These are phyloP conservation scores for Maniola jurtina DNA, from an alignment of 1,140 invertebrate genomes.

Conservation along the genomic window DNA sequence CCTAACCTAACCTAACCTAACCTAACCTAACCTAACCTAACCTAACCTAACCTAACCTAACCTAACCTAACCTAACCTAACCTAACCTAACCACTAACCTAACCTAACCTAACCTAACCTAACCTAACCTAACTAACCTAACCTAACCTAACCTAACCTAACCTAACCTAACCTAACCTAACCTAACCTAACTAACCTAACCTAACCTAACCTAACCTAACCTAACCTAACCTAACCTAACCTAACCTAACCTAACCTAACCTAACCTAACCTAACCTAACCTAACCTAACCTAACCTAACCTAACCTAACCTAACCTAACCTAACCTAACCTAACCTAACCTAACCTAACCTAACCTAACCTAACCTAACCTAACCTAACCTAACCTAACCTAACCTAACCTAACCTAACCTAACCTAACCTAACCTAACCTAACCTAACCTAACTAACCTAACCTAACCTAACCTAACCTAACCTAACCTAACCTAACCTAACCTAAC, in stretches of 20 bases:
- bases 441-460: conserved; percentile 21
- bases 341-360: conserved; percentile 21
- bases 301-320: conserved; percentile 21
- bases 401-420: conserved; percentile 27
- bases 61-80: conserved; percentile 20
- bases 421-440: conserved; percentile 20
- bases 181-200: conserved; percentile 21
- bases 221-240: conserved; percentile 21
- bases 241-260: conserved; percentile 21
- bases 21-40: conserved; percentile 21
- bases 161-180: conserved; percentile 21
- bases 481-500: conserved; percentile 21
- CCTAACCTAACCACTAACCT: conserved; percentile 21
- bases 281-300: conserved; percentile 21
- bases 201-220: conserved; percentile 21
- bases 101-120: conserved; percentile 15
- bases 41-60: conserved; percentile 21
- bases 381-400: conserved; percentile 21
- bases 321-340: conserved; percentile 21
- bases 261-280: conserved; percentile 21
- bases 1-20: conserved; percentile 21
- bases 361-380: conserved; percentile 21
- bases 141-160: conserved; percentile 21
- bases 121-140: conserved; percentile 21
- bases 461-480: conserved; percentile 20